A percentile compares a stretch with the other conserved stretches of the same genome.
These are phyloP conservation scores for Gopherus flavomarginatus DNA, from an alignment of 2,113 vertebrate species.

Conservation along the genomic window DNA sequence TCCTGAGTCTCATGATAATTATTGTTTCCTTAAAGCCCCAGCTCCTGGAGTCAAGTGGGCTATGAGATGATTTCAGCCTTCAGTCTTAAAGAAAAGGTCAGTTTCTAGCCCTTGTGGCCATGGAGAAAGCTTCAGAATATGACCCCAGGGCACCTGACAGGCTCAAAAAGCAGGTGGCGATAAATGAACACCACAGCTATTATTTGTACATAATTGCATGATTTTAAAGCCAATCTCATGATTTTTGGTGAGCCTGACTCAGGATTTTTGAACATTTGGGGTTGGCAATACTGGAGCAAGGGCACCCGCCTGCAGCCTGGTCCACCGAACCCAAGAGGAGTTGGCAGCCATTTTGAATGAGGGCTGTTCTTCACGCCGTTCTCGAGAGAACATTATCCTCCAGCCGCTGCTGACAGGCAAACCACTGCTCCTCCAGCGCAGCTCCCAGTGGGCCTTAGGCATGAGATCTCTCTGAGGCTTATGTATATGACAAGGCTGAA, in stretches of 20 bases:
- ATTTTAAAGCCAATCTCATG: not conserved
- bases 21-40: not conserved
- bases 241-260: not conserved
- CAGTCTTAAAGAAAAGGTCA: no score
- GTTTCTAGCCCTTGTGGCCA: no score
- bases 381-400: not conserved
- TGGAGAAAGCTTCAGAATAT: no score
- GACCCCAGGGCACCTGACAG: no score
- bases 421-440: not conserved
- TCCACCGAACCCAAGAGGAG: no score
- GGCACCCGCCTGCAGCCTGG: not conserved
- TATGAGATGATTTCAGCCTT: no score
- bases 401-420: not conserved
- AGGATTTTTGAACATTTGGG: not conserved
- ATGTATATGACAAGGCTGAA: not conserved
- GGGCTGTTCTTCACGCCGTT: not conserved
- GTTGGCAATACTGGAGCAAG: not conserved
- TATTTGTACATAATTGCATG: no score
- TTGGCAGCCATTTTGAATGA: not conserved
- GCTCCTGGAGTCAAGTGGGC: accelerated
- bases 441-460: accelerated
- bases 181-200: no score
- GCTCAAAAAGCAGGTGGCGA: no score
- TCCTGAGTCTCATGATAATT: no score
- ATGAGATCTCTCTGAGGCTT: accelerated